Conservation (phyloP, 1,140 invertebrate species). For the Palaemon carinicauda region DNA sequence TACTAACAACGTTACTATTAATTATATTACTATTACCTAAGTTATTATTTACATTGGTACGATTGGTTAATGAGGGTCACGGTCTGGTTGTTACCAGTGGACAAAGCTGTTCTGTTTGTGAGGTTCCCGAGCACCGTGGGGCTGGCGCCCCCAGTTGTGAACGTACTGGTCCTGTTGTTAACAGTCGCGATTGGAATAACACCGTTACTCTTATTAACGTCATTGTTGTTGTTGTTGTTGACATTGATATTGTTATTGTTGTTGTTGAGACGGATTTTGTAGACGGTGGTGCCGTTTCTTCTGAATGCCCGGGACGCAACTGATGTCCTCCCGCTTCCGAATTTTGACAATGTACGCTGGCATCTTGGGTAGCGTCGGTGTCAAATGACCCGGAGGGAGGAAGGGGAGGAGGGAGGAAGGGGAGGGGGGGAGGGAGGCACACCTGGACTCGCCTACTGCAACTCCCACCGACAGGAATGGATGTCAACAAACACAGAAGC, state of each 20-base stretch:
- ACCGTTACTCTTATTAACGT: neutral
- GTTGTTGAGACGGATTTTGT: conserved; percentile 42
- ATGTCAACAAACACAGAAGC: too few species aligned
- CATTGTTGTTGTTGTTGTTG: neutral
- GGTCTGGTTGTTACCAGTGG: neutral
- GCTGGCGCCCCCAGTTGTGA: neutral
- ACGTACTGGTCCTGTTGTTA: neutral
- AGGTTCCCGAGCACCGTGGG: too few species aligned
- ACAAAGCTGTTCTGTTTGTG: neutral
- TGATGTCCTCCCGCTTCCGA: conserved; percentile 27
- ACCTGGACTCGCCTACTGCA: neutral
- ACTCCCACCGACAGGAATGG: too few species aligned
- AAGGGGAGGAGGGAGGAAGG: neutral
- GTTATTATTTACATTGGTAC: too few species aligned
- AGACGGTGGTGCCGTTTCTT: conserved; percentile 40
- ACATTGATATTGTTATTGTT: conserved; percentile 31
- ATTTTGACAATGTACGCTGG: conserved; percentile 45
- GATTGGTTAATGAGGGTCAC: too few species aligned
- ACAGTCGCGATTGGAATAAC: neutral
- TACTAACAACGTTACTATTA: neutral
- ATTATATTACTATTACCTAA: too few species aligned
- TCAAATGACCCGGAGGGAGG: neutral
- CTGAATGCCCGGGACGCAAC: conserved; percentile 18
- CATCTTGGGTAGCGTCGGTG: neutral
- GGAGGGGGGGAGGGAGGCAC: neutral